Evolutionary conservation across 1,140 invertebrate genomes (phyloP).

Genomic region (Brachionus sp.): DNA sequence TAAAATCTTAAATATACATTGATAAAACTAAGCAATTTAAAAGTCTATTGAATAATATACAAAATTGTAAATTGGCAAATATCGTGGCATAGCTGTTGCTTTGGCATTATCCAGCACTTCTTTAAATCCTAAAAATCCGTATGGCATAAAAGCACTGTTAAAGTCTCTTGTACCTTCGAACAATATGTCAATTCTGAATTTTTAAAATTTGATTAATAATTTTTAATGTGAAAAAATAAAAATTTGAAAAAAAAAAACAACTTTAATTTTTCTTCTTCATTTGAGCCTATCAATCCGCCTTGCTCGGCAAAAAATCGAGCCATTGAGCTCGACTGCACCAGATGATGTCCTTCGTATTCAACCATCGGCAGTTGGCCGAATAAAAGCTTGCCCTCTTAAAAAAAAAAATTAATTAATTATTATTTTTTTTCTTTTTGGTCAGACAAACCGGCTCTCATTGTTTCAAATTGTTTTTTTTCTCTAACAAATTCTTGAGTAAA

Average conservation of each 20-base stretch:
- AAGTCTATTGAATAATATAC: background rate
- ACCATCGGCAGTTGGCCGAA: constrained; percentile 48
- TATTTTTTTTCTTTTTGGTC: background rate
- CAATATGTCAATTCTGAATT: constrained; percentile 10
- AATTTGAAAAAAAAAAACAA: background rate
- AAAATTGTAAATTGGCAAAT: constrained; percentile 28
- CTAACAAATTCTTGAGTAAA: background rate
- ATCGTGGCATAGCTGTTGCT: constrained; percentile 20
- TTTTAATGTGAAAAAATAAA: background rate
- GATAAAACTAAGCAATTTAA: background rate
- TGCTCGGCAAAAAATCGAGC: constrained; percentile 43
- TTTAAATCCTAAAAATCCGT: constrained; percentile 17
- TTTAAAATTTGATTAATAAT: background rate
- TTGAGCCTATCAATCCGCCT: background rate
- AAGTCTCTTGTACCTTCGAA: constrained; percentile 29
- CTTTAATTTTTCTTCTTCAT: constrained; percentile 38
- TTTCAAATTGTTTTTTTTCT: constrained; percentile 1
- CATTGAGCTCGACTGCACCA: constrained; percentile 47
- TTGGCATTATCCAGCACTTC: constrained; percentile 33
- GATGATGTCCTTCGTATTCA: constrained; percentile 47
- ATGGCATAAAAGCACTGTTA: constrained; percentile 34
- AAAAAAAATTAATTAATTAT: background rate
- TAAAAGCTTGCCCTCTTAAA: constrained; percentile 37
- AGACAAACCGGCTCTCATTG: background rate
- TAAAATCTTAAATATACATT: background rate